Conservation (phyloP, 2,888 invertebrate species). For the Eilema depressum region DNA sequence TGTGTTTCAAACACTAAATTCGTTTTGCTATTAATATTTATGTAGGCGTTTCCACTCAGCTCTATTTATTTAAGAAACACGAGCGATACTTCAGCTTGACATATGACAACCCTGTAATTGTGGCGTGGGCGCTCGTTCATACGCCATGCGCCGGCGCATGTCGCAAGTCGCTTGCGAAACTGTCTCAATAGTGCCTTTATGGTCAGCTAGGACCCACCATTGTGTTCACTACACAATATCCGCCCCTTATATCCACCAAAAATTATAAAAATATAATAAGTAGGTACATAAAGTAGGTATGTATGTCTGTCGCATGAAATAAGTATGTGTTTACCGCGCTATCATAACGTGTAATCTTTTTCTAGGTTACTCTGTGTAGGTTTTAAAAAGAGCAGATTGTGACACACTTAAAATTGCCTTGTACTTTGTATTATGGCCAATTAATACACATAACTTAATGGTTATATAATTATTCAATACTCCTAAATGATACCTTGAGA, state of each 20-base stretch:
- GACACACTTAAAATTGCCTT: constrained; percentile 8
- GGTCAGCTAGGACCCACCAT: constrained; percentile 66
- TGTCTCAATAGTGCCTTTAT: constrained; percentile 62
- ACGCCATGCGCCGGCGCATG: constrained; percentile 54
- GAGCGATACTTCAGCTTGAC: constrained; percentile 28
- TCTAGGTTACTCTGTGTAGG: constrained; percentile 11
- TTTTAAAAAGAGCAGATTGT: constrained; percentile 5
- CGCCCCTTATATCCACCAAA: constrained; percentile 18
- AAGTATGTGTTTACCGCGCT: constrained; percentile 15
- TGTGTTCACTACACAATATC: constrained; percentile 56
- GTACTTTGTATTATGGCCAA: constrained; percentile 3
- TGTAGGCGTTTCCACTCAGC: not conserved
- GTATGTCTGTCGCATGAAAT: constrained; percentile 14
- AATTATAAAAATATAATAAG: constrained; percentile 11
- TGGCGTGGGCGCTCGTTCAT: constrained; percentile 47
- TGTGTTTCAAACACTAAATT: not conserved
- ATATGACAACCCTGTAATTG: constrained; percentile 47
- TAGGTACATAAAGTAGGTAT: not conserved
- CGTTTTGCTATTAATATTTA: not conserved
- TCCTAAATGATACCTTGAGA: not conserved
- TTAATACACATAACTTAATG: constrained; percentile 5
- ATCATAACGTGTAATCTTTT: constrained; percentile 18
- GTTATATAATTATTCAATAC: not conserved
- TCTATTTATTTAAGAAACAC: not conserved
- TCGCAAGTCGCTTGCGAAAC: constrained; percentile 67